Percentiles rank a stretch among this genome's conserved stretches.
phyloP scores from a whole-genome alignment of 2,113 vertebrate genomes.

The Apistogramma diplotaenia region DNA sequence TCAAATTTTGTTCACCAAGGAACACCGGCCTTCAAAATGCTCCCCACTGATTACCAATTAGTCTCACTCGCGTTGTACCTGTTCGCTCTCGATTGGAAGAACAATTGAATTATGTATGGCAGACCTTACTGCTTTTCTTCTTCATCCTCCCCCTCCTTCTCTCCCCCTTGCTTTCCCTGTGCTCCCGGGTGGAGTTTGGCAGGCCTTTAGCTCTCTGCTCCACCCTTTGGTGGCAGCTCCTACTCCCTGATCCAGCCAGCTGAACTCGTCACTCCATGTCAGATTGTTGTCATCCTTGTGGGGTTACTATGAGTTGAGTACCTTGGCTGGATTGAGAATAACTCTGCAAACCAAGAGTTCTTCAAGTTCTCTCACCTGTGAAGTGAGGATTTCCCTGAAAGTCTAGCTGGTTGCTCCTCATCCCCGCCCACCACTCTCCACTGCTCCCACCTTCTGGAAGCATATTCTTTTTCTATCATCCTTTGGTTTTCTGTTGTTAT shows the following conservation, averaged over 20 bases:
- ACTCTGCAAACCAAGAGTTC: too few relatives aligned
- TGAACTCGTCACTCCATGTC: too few relatives aligned
- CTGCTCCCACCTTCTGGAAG: too few relatives aligned
- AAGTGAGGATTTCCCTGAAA: too few relatives aligned
- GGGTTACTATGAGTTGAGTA: too few relatives aligned
- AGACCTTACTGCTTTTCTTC: neutral
- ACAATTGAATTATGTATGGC: neutral
- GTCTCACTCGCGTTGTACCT: neutral
- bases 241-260: neutral
- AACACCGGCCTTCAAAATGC: neutral
- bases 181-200: neutral
- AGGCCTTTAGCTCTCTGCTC: neutral
- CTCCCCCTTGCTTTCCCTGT: neutral
- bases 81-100: neutral
- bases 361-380: too few relatives aligned
- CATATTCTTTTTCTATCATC: too few relatives aligned
- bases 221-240: neutral
- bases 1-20: neutral
- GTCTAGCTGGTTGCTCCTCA: too few relatives aligned
- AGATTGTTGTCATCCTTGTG: too few relatives aligned
- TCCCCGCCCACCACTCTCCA: too few relatives aligned
- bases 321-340: too few relatives aligned
- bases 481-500: too few relatives aligned
- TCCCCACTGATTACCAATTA: neutral
- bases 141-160: accelerated